phyloP scores from a whole-genome alignment of 2,797 vertebrate species.

The Neosilurus hyrtlii region DNA sequence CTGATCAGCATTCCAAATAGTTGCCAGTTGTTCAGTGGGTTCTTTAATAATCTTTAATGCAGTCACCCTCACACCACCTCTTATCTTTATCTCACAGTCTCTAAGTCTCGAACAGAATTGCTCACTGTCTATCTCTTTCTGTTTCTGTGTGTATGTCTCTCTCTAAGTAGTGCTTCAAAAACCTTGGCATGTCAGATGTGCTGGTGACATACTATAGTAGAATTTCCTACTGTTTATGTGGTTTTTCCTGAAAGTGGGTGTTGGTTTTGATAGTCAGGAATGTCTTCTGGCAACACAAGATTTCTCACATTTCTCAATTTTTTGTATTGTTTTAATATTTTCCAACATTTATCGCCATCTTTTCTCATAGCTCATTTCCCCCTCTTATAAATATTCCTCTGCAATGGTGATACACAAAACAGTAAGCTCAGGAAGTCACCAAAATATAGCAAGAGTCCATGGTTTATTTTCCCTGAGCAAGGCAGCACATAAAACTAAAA shows the following conservation, averaged over 20 bases:
- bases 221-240: conserved; percentile 48
- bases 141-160: conserved; percentile 39
- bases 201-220: conserved; percentile 35
- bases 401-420: conserved; percentile 7
- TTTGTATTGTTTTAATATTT: conserved; percentile 18
- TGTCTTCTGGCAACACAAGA: conserved; percentile 26
- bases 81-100: conserved; percentile 23
- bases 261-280: conserved; percentile 30
- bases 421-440: neutral
- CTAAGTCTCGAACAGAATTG: conserved; percentile 41
- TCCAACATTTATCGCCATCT: neutral
- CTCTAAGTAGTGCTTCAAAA: conserved; percentile 37
- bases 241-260: conserved; percentile 35
- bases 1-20: conserved; percentile 60
- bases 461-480: conserved; percentile 22
- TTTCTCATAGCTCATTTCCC: conserved; percentile 23
- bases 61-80: neutral
- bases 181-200: conserved; percentile 44
- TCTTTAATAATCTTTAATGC: conserved; percentile 50
- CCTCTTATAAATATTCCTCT: conserved; percentile 4
- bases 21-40: conserved; percentile 68
- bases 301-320: conserved; percentile 14
- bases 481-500: conserved; percentile 10
- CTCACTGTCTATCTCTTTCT: conserved; percentile 5
- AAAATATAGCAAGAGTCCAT: conserved; percentile 9